phyloP scores from a whole-genome alignment of 2,113 vertebrate genomes.

The Stigmatopora argus region DNA sequence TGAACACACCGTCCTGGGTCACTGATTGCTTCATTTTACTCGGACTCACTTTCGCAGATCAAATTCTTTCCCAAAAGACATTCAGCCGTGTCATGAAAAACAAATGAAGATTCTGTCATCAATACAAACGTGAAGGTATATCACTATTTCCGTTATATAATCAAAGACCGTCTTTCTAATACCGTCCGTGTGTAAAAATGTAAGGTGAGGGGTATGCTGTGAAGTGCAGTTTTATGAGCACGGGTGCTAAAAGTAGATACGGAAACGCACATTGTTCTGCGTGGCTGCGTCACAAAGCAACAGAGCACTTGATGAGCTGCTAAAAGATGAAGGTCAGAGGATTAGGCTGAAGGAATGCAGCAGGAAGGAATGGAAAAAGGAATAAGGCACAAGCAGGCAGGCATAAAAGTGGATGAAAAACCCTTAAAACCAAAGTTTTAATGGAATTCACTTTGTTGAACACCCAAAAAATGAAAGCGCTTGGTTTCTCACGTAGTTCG shows the following conservation, averaged over 20 bases:
- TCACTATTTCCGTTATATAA: neutral
- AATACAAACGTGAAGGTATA: neutral
- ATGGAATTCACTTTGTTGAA: neutral
- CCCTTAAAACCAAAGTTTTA: neutral
- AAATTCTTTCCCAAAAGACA: constrained; percentile 34
- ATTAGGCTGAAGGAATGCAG: constrained; percentile 43
- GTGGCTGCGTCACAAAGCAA: constrained; percentile 45
- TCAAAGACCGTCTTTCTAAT: neutral
- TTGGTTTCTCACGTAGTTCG: neutral
- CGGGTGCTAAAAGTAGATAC: constrained; percentile 52
- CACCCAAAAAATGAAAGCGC: neutral
- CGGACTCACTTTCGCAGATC: constrained; percentile 59
- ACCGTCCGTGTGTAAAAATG: constrained; percentile 28
- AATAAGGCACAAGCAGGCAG: constrained; percentile 15
- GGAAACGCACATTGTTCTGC: constrained; percentile 53
- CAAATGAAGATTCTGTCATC: constrained; percentile 24
- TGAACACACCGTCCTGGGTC: constrained; percentile 49
- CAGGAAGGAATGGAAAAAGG: constrained; percentile 21
- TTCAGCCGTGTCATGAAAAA: constrained; percentile 1
- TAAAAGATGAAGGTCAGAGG: constrained; percentile 38
- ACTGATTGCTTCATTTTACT: constrained; percentile 48
- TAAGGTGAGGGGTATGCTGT: constrained; percentile 11
- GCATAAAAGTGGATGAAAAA: constrained; percentile 20
- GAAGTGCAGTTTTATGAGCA: constrained; percentile 30
- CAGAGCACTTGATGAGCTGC: constrained; percentile 46